Evolutionary conservation across 1,140 invertebrate species (phyloP), one percentile per base, ranked within the genome.

Genomic region (Antheraea pernyi): DNA sequence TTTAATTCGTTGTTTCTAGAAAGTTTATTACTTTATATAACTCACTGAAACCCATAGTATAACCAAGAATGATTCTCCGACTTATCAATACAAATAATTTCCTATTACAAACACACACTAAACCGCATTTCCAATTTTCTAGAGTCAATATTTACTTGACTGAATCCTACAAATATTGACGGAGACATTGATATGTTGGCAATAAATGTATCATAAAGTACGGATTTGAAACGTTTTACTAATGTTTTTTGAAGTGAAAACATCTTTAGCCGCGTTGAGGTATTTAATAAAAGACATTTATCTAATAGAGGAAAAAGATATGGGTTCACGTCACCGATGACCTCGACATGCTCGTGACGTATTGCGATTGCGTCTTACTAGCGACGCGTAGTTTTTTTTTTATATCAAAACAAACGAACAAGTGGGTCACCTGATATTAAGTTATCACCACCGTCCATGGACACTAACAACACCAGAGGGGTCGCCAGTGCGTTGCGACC

Each of bases 41-140:
- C 30, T 42, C 5, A 18, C 62, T 13, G 16, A 62, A 73, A 70
- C 68, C 37, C 48, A 36, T 80, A 70, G 83, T 85, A 78, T 22
- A 60, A 18, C 65, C 46, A 11, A 72, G 22, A 39, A 69, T 63
- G 46, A 53, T 53, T 69, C 68, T 75, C 63, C 65, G 76, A 77
- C 74, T 78, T 85, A 84, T 81, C 77, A 82, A 72, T 75, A 81
- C 80, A 85, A 85, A 85, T 85, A 83, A 83, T 83, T 83, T 85
- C 72, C 80, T 74, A 84, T 82, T 79, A 80, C 81, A 79, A 80
- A 74, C 81, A 82, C 76, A 85, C 71, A 81, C 79, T 86, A 84
- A 87, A 81, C 79, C 75, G 78, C 70, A 78, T 83, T 83, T 82
- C 71, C 85, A 86, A 89, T 89, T 88, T 89, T 81, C 77, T 79